These are phyloP conservation scores for Elysia crispata DNA, from an alignment of 2,888 invertebrate species.

Conservation along the genomic window DNA sequence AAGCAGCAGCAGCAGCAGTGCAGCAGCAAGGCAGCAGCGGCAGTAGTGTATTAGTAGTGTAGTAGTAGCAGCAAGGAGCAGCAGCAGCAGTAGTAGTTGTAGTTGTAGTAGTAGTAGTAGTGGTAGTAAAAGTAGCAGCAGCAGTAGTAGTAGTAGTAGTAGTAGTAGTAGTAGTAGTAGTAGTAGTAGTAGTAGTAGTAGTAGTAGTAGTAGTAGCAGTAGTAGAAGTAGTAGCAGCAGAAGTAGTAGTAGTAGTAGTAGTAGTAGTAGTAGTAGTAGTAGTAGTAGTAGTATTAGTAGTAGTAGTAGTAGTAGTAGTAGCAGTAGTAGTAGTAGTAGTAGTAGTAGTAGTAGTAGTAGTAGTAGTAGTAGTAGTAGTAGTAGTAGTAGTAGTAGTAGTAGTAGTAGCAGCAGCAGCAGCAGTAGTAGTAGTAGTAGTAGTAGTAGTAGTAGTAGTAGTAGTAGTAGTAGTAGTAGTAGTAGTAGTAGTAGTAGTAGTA, in stretches of 20 bases:
- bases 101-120: conserved; percentile 48
- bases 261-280: too few relatives aligned
- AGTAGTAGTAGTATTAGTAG: too few relatives aligned
- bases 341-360: conserved; percentile 20
- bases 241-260: too few relatives aligned
- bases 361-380: neutral
- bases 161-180: conserved; percentile 45
- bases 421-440: conserved; percentile 49
- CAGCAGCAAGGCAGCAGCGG: too few relatives aligned
- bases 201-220: conserved; percentile 44
- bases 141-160: conserved; percentile 48
- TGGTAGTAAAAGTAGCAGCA: too few relatives aligned
- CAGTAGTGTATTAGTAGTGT: too few relatives aligned
- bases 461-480: conserved; percentile 48
- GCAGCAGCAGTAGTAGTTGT: conserved; percentile 49
- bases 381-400: conserved; percentile 43
- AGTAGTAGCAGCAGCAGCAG: conserved; percentile 41
- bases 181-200: conserved; percentile 48
- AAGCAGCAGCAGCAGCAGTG: too few relatives aligned
- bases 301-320: too few relatives aligned
- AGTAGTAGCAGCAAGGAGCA: conserved; percentile 49
- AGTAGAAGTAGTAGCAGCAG: too few relatives aligned
- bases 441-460: conserved; percentile 44
- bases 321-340: conserved; percentile 46
- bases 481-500: conserved; percentile 44